Evolutionary conservation across 2,888 invertebrate genomes (phyloP), one percentile per base, ranked within the genome.

Genomic region (Pantelozetes paolii): DNA sequence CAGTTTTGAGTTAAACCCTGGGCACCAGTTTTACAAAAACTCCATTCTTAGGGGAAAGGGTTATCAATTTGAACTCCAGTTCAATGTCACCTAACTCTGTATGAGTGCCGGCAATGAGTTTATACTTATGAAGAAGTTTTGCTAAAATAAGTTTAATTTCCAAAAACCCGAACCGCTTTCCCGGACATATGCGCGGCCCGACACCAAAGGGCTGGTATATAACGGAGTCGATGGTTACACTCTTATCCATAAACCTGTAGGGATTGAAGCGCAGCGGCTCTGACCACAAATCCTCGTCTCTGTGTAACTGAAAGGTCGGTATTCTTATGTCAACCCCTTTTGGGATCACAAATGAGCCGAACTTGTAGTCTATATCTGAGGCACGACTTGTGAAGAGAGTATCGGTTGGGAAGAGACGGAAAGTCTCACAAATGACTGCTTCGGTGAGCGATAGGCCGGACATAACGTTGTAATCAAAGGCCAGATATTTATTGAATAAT

Each of bases 231-330:
- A 67, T 42, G 15, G 1, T 26, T 5, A 2, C 9, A n/a, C 6
- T 9, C 0, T 75, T 72, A 9, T 71, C 32, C 2, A 76, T 54
- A 48, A 78, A 80, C 45, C 80, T 75, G 0, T 78, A 77, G 0
- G 79, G 79, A 57, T 79, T 76, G 54, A 80, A 79, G 6, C 73
- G 71, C 40, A 77, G 76, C 8, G 79, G 78, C 20, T 79, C 77
- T 9, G 77, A 77, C 79, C 79, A 80, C 5, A 77, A 50, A 1
- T 77, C 62, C 1, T 77, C 77, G 71, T 80, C 78, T 28, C 78
- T 77, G 59, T 80, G 80, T 9, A 80, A 76, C 32, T 77, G 75
- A 78, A 78, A 78, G 15, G 78, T 74, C 1, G 80, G 79, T 3
- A 77, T 77, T 42, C 77, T 70, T 5, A 80, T 76, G 11, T 71